Percentiles rank a stretch among this genome's conserved stretches.
phyloP scores from a whole-genome alignment of 2,113 vertebrate species.

The Hydrochoerus hydrochaeris region DNA sequence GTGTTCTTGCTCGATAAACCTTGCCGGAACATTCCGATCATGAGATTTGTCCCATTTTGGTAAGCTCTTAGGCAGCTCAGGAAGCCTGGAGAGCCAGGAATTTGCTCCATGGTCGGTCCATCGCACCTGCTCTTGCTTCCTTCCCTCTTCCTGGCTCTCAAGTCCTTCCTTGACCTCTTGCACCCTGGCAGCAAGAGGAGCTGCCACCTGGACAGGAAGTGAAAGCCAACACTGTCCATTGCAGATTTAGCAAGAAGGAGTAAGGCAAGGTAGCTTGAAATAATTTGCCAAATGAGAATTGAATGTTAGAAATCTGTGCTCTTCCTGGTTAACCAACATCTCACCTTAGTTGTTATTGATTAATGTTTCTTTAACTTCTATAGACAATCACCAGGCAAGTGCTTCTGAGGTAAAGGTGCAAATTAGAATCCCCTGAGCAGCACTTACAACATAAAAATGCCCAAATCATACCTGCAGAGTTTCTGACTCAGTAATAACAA shows the following conservation, averaged over 20 bases:
- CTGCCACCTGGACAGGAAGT: not conserved
- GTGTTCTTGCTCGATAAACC: conserved; percentile 63
- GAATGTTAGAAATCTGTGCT: not conserved
- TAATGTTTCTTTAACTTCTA: not conserved
- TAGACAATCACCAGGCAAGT: not conserved
- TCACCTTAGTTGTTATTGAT: not conserved
- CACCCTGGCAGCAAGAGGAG: not conserved
- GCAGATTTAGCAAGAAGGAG: not conserved
- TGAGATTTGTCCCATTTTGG: conserved; percentile 53
- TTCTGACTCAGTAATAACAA: not conserved
- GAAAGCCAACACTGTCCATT: not conserved
- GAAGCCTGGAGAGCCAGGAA: not conserved
- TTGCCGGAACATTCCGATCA: conserved; percentile 57
- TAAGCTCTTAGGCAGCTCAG: not conserved
- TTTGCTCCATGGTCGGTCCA: not conserved
- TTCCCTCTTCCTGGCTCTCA: not conserved
- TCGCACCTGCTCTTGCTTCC: not conserved
- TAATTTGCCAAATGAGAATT: not conserved
- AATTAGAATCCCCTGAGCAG: not conserved
- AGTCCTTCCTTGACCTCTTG: not conserved
- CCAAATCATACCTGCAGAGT: not conserved
- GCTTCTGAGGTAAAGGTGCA: not conserved
- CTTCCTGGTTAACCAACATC: not conserved
- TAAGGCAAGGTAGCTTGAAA: not conserved
- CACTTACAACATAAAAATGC: conserved; percentile 6